Conservation (phyloP, 2,888 invertebrate species). For the Sussaba pulchella region DNA sequence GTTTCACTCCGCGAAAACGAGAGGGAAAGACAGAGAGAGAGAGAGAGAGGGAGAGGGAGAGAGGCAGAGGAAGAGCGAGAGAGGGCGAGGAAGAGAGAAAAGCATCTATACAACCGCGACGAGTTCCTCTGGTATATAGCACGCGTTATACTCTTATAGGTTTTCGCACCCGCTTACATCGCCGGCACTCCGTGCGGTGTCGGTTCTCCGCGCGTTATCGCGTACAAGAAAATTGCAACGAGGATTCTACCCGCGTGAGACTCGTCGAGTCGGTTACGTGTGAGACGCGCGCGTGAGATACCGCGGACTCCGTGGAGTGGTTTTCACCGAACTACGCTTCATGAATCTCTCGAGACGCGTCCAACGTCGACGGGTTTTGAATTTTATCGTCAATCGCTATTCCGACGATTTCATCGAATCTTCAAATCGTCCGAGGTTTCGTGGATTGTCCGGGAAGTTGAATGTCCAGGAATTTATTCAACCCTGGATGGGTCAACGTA, state of each 20-base stretch:
- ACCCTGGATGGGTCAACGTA: too few species aligned
- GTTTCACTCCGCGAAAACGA: too few species aligned
- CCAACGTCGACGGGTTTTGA: constrained; percentile 20
- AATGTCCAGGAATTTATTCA: too few species aligned
- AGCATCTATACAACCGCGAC: constrained; percentile 27
- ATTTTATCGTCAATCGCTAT: too few species aligned
- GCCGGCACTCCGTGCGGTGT: constrained; percentile 11
- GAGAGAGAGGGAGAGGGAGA: too few species aligned
- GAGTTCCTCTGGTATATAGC: too few species aligned
- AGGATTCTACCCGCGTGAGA: not conserved
- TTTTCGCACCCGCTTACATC: constrained; percentile 30
- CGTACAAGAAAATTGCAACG: constrained; percentile 24
- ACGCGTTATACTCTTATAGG: constrained; percentile 6
- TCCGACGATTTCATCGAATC: too few species aligned
- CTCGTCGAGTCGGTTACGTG: constrained; percentile 1
- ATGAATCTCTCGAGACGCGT: constrained; percentile 21
- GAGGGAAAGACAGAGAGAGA: too few species aligned
- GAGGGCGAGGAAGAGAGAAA: too few species aligned
- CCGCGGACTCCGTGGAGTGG: not conserved
- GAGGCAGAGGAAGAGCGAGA: constrained; percentile 26
- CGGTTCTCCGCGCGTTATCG: not conserved
- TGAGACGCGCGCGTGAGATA: constrained; percentile 14
- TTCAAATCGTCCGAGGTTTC: too few species aligned
- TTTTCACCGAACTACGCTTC: not conserved
- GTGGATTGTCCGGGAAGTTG: too few species aligned